A percentile compares a stretch with the other conserved stretches of the same genome.
Conservation (phyloP, 2,888 invertebrate genomes). For the Ommatoiulus sabulosus region DNA sequence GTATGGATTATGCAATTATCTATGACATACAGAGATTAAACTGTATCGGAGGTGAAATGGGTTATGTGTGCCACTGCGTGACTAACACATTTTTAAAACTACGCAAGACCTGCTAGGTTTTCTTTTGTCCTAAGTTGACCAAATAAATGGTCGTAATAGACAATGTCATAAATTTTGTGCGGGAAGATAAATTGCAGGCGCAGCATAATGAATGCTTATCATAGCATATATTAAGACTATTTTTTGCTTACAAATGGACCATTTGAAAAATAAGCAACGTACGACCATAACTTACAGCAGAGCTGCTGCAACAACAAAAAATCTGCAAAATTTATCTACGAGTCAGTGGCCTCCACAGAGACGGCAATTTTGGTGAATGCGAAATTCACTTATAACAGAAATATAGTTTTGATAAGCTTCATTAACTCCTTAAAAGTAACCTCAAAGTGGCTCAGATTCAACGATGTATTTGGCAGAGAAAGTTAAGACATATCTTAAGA, state of each 20-base stretch:
- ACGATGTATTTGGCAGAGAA: too few species aligned
- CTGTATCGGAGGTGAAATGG: conserved; percentile 23
- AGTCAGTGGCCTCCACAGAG: neutral
- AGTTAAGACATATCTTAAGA: too few species aligned
- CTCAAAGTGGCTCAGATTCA: too few species aligned
- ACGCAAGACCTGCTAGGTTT: neutral
- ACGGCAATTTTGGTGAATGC: neutral
- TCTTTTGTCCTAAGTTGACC: neutral
- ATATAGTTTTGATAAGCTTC: neutral
- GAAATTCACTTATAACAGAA: neutral
- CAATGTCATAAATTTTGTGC: neutral
- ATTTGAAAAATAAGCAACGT: neutral
- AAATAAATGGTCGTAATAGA: neutral
- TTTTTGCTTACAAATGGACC: neutral
- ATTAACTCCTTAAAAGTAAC: neutral
- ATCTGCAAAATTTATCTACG: neutral
- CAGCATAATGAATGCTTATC: neutral
- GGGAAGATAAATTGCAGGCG: neutral
- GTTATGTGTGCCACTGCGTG: neutral
- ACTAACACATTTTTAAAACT: neutral
- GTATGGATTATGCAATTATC: conserved; percentile 37
- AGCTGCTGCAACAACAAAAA: neutral
- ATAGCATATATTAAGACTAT: neutral
- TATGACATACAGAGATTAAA: conserved; percentile 32
- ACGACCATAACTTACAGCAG: neutral